Base-by-base conservation (phyloP, 1,140 invertebrate species). In the Caenorhabditis tropicalis region DNA sequence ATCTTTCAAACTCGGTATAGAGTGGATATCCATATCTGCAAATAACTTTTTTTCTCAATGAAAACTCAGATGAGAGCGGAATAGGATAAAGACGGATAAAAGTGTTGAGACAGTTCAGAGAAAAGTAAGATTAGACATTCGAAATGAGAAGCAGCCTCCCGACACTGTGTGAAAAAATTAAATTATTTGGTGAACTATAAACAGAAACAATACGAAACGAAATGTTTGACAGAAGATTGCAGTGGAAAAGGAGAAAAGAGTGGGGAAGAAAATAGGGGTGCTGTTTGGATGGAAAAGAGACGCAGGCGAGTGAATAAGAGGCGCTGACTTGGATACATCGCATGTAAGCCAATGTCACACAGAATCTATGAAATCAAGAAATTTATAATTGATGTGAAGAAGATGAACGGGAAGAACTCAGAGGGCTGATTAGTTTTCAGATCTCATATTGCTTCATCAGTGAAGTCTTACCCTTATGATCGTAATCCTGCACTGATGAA, bases 281-380 rank as follows among this genome's bases (percentile, higher is more conserved):
- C 65, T 74, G 65, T 46, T 74, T 56, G 1, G 65, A 74, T 43
- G 33, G 65, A 74, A 74, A 74, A 74, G 65, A 74, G 65, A 74
- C 65, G 65, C 65, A 74, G 65, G 65, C 65, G n/a, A 24, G 36
- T 46, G 65, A 74, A 74, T 74, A 74, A 74, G 65, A 74, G 65
- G 65, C 36, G 65, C 33, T 74, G 65, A 74, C 65, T 74, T 74
- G 65, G 65, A 74, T 65, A 65, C 58, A 65, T 74, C 65, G 65
- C 65, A 74, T 74, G 65, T 74, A 74, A 74, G 65, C 36, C 65
- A 43, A 36, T 74, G n/a, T 74, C 65, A 43, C 33, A 15, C n/a
- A 16, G 15, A 33, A 70, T n/a, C 24, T 9, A 31, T 15, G n/a
- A 51, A 51, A 51, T n/a, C 15, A n/a, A 7, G 9, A n/a, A 7